Base-by-base conservation (phyloP, 1,140 invertebrate genomes). In the Formica exsecta region DNA sequence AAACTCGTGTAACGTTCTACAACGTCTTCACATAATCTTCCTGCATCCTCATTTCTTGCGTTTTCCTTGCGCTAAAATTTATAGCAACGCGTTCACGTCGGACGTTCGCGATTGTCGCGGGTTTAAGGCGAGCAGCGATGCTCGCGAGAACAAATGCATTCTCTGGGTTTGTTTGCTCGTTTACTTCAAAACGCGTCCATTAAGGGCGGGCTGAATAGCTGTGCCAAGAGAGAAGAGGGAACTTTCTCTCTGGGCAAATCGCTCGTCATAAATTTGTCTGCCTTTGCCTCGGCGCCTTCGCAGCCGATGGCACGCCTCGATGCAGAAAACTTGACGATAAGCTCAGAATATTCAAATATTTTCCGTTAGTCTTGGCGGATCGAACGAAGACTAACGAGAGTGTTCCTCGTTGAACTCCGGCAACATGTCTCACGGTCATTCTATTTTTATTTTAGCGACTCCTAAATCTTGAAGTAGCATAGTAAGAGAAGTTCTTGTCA, bases 201-300 rank as follows among this genome's bases (percentile, higher is more conserved):
- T 94, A 94, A 87, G 61, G 66, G 22, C 2, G 13, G 44, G 62
- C 57, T 74, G 77, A 74, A 51, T 61, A 64, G 83, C 59, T 59
- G 81, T 81, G 71, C 86, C 88, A 89, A 90, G 84, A 89, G 80
- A 90, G 73, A 87, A 65, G 16, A 51, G 16, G 22, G 59, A 93
- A 93, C 84, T 87, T 94, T 92, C 89, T 92, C 87, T 64, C 81
- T 51, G 86, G 90, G 93, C 90, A 93, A 94, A 94, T 94, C 91
- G 93, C 91, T 91, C 84, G 88, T 91, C 92, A 92, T 93, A 94
- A 93, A 93, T 94, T 88, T 90, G 89, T 89, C 89, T 80, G 87
- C 90, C 77, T 65, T 88, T 70, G 71, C 41, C 48, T 84, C 76
- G n/a, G 51, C 44, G 54, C 61, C 73, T 65, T 61, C 54, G 54